A percentile compares a stretch with the other conserved stretches of the same genome.
Conservation (phyloP, 2,888 invertebrate genomes). For the Eudasyphora cyanicolor region DNA sequence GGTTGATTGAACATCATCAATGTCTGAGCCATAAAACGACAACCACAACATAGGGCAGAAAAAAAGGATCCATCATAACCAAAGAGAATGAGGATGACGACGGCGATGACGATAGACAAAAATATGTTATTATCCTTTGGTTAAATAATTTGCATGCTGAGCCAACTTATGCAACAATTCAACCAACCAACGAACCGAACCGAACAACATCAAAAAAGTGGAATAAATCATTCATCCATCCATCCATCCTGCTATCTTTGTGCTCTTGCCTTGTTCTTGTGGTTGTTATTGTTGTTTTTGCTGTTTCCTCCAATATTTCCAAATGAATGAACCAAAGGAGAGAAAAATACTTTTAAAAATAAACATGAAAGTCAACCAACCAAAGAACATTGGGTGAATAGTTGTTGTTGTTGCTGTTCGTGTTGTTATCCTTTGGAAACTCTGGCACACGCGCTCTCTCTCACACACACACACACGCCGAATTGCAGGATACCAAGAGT, state of each 20-base stretch:
- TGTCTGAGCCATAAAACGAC: no score
- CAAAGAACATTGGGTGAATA: background rate
- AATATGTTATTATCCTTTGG: slow-evolving; percentile 57
- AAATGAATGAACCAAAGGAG: slow-evolving; percentile 20
- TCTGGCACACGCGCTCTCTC: background rate
- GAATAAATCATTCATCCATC: background rate
- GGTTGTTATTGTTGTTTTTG: background rate
- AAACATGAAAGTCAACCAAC: slow-evolving; percentile 23
- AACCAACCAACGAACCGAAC: no score
- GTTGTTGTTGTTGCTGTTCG: no score
- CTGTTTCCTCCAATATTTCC: background rate
- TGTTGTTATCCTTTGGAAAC: background rate
- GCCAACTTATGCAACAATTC: slow-evolving; percentile 62
- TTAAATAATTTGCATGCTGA: slow-evolving; percentile 66
- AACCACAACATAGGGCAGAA: slow-evolving; percentile 64
- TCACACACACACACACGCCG: background rate
- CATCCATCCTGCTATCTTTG: no score
- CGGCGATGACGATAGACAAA: slow-evolving; percentile 43
- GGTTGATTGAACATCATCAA: slow-evolving; percentile 63
- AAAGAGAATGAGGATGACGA: no score
- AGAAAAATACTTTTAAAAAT: slow-evolving; percentile 30
- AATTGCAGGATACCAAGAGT: background rate
- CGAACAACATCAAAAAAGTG: background rate
- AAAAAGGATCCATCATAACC: slow-evolving; percentile 64
- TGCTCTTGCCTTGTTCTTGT: background rate